A percentile compares a stretch with the other conserved stretches of the same genome.
Conservation (phyloP, 2,888 invertebrate species). For the Copidosoma aretas region DNA sequence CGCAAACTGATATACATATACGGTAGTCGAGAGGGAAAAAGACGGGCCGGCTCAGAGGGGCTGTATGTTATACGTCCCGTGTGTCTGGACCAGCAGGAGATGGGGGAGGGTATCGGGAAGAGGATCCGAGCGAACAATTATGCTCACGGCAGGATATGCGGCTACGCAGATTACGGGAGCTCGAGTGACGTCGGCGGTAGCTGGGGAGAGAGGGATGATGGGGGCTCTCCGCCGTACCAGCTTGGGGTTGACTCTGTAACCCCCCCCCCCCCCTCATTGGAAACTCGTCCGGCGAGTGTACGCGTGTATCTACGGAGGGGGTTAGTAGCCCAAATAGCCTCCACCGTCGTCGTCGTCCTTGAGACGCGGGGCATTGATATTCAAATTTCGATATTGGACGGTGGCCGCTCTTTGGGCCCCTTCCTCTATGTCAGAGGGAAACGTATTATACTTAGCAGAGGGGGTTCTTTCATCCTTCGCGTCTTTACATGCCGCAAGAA, state of each 20-base stretch:
- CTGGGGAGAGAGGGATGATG: background rate
- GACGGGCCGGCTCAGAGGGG: background rate
- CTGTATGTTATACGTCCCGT: background rate
- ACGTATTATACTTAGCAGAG: conserved; percentile 12
- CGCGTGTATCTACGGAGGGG: background rate
- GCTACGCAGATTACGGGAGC: conserved; percentile 12
- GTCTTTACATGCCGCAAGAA: conserved; percentile 17
- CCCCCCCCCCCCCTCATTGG: background rate
- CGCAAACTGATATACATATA: background rate
- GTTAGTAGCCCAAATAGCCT: conserved; percentile 30
- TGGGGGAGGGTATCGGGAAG: background rate
- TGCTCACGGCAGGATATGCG: conserved; percentile 24
- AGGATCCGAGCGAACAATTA: conserved; percentile 18
- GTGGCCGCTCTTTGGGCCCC: background rate
- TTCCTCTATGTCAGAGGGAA: conserved; percentile 5
- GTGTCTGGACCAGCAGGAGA: background rate
- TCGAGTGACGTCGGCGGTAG: conserved; percentile 10
- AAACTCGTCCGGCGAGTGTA: background rate
- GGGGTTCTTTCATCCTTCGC: no score
- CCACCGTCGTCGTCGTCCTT: no score
- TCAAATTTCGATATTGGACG: conserved; percentile 31
- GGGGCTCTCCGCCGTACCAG: conserved; percentile 4
- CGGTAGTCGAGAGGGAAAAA: background rate
- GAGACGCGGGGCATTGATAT: conserved; percentile 28
- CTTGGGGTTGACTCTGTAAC: background rate